Evolutionary conservation across 37 sponge, comb jelly and placozoan species (phyloP).

Genomic region (Theonella swinhoei): DNA sequence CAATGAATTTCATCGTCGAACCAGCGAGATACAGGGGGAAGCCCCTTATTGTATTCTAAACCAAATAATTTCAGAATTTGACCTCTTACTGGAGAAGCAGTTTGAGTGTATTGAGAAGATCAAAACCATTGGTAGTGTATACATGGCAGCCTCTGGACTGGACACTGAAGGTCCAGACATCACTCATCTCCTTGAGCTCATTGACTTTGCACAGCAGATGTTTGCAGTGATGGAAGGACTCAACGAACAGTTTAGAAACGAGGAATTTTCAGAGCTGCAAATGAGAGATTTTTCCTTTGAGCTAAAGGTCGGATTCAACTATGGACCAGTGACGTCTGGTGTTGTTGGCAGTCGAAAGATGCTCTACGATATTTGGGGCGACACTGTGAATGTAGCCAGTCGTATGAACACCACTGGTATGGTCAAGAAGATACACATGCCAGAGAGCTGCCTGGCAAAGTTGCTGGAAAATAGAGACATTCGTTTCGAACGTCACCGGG

Average conservation of each 20-base stretch:
- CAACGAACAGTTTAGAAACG: conserved; percentile 35
- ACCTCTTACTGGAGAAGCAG: conserved; percentile 59
- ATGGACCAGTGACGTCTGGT: conserved; percentile 89
- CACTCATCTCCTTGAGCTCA: conserved; percentile 61
- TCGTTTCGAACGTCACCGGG: conserved; percentile 31
- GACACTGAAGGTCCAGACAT: conserved; percentile 1
- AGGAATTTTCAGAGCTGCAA: neutral
- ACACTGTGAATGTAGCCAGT: conserved; percentile 97
- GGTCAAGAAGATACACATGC: conserved; percentile 81
- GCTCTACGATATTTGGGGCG: conserved; percentile 97
- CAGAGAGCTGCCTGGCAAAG: conserved; percentile 44
- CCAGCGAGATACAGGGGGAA: conserved; percentile 21
- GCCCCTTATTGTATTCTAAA: conserved; percentile 63
- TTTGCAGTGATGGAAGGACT: conserved; percentile 56
- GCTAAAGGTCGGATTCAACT: conserved; percentile 87
- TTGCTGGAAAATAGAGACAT: conserved; percentile 22
- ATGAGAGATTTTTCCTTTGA: conserved; percentile 45
- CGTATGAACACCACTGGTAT: conserved; percentile 93
- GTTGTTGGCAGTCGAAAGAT: conserved; percentile 93
- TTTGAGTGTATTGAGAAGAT: conserved; percentile 81
- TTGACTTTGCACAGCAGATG: conserved; percentile 80
- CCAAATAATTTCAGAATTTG: conserved; percentile 75
- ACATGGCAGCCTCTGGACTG: conserved; percentile 93
- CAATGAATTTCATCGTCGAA: conserved; percentile 56
- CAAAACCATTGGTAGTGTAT: conserved; percentile 89